These are phyloP conservation scores for Scaptodrosophila latifasciaeformis DNA, from an alignment of 2,888 invertebrate genomes.

Conservation along the genomic window DNA sequence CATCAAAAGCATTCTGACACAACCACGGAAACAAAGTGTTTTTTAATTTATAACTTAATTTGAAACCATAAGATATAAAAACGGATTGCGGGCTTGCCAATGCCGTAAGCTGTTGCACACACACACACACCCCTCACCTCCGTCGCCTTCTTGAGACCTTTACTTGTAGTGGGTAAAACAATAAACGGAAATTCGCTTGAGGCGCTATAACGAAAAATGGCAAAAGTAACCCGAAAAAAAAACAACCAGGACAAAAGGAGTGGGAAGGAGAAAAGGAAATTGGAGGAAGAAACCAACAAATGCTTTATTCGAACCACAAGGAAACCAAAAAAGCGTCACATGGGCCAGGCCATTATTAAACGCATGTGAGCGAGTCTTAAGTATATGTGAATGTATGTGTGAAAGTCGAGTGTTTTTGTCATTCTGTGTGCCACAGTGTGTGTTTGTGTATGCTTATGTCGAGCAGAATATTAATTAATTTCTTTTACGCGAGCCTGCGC, in stretches of 20 bases:
- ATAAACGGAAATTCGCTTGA: constrained; percentile 27
- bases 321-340: constrained; percentile 42
- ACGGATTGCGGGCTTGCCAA: constrained; percentile 34
- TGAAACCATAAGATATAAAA: constrained; percentile 28
- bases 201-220: constrained; percentile 40
- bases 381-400: constrained; percentile 6
- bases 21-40: constrained; percentile 36
- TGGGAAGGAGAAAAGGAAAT: constrained; percentile 12
- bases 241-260: background rate
- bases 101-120: constrained; percentile 13
- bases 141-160: background rate
- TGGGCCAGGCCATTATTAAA: constrained; percentile 56
- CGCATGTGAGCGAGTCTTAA: constrained; percentile 22
- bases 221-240: constrained; percentile 32
- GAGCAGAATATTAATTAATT: constrained; percentile 66
- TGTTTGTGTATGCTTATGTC: constrained; percentile 16
- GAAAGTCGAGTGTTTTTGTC: too few relatives aligned
- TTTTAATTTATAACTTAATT: constrained; percentile 46
- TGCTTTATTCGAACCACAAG: constrained; percentile 23
- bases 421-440: too few relatives aligned
- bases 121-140: constrained; percentile 1
- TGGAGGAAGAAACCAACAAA: constrained; percentile 3
- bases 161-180: constrained; percentile 26
- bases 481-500: constrained; percentile 49
- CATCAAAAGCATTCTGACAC: too few relatives aligned